Conservation (phyloP, 2,113 vertebrate species). For the Oenanthe oenanthe region DNA sequence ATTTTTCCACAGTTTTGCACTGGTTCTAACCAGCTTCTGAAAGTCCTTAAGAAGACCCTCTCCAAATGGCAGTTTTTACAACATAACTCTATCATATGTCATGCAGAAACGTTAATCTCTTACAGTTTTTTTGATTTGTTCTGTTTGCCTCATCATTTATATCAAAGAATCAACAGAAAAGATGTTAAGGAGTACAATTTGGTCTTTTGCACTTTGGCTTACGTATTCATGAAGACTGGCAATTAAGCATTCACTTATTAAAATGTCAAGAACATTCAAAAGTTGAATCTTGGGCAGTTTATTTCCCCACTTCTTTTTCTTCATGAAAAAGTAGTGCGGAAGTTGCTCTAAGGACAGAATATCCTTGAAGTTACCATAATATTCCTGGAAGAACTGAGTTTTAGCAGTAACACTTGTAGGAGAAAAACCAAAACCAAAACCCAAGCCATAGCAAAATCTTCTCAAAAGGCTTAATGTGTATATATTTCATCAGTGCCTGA, state of each 20-base stretch:
- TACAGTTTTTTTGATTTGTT: not conserved
- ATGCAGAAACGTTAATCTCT: not conserved
- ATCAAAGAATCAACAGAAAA: slow-evolving; percentile 28
- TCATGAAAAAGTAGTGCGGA: not conserved
- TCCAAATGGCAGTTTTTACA: not conserved
- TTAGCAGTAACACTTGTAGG: not conserved
- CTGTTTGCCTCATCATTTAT: slow-evolving; percentile 17
- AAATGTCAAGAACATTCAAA: slow-evolving; percentile 56
- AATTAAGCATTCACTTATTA: slow-evolving; percentile 66
- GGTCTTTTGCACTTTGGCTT: slow-evolving; percentile 31
- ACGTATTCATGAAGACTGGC: slow-evolving; percentile 15
- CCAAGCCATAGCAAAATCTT: not conserved
- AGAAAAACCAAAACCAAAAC: not conserved
- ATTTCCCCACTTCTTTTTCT: not conserved
- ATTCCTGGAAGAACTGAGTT: not conserved
- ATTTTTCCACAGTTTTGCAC: not conserved
- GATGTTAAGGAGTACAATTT: not conserved
- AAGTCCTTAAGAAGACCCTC: not conserved
- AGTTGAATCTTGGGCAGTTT: not conserved
- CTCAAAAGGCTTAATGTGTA: not conserved
- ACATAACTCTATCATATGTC: not conserved
- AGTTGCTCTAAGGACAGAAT: not conserved
- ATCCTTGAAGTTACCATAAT: slow-evolving; percentile 16
- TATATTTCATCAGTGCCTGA: not conserved
- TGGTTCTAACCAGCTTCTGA: not conserved